Conservation (phyloP, 1,140 invertebrate genomes). For the Trichonephila clavata region DNA sequence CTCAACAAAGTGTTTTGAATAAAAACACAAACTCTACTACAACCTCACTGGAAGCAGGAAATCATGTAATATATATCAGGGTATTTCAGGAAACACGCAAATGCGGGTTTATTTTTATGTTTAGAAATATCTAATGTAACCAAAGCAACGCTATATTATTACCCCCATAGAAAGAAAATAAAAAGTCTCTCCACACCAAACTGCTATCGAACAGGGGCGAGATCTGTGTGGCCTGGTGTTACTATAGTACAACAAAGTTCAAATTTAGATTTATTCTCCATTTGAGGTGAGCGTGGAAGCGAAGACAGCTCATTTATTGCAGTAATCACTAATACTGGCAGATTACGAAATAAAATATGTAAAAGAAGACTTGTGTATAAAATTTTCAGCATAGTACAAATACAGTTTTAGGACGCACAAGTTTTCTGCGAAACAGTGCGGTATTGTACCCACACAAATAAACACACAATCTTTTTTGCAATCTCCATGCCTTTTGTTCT, state of each 20-base stretch:
- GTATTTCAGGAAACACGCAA: conserved; percentile 4
- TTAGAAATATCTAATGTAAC: not conserved
- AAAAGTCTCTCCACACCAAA: not conserved
- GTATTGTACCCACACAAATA: conserved; percentile 28
- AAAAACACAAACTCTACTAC: no score
- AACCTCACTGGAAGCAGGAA: no score
- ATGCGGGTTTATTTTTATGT: not conserved
- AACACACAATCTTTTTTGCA: conserved; percentile 67
- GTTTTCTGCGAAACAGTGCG: conserved; percentile 59
- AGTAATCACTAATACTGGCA: not conserved
- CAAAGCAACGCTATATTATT: not conserved
- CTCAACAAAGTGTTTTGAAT: no score
- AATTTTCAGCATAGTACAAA: conserved; percentile 71
- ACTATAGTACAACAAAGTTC: conserved; percentile 70
- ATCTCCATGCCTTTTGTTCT: conserved; percentile 73
- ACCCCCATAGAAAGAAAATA: not conserved
- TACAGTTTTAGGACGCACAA: conserved; percentile 66
- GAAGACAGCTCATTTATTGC: not conserved
- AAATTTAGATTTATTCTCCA: conserved; percentile 43
- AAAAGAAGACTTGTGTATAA: conserved; percentile 55
- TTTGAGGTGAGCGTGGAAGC: not conserved
- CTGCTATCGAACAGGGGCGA: conserved; percentile 29
- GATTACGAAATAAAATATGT: not conserved
- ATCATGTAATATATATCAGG: conserved; percentile 8
- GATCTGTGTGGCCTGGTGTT: conserved; percentile 44